These are phyloP conservation scores for Melozone crissalis DNA, from an alignment of 2,113 vertebrate species.

Conservation along the genomic window DNA sequence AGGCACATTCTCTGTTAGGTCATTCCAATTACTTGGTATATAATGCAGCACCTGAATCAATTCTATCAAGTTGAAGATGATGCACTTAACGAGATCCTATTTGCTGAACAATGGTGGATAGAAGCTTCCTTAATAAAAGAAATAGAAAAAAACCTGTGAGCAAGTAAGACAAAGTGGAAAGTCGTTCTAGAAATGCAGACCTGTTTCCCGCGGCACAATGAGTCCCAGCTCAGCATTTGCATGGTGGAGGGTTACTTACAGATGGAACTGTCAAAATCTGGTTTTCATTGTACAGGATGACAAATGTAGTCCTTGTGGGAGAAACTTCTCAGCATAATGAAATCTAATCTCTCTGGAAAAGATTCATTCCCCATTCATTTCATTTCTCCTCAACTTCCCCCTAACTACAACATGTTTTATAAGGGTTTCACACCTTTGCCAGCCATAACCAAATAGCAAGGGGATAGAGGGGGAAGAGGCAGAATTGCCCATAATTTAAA, in stretches of 20 bases:
- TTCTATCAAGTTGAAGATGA: background rate
- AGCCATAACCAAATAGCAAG: background rate
- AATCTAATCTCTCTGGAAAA: slow-evolving; percentile 23
- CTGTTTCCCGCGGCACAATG: background rate
- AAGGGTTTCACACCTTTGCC: background rate
- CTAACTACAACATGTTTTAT: background rate
- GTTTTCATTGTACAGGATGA: background rate
- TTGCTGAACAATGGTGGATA: slow-evolving; percentile 33
- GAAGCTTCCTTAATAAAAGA: slow-evolving; percentile 11
- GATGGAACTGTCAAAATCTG: slow-evolving; percentile 29
- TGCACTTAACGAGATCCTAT: background rate
- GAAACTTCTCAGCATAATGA: slow-evolving; percentile 8
- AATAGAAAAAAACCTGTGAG: background rate
- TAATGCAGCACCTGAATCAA: slow-evolving; percentile 35
- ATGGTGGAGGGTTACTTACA: background rate
- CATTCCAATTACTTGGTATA: slow-evolving; percentile 18
- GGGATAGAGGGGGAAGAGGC: background rate
- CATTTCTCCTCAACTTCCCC: background rate
- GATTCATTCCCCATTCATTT: background rate
- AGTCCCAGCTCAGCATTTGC: background rate
- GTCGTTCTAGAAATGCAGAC: background rate
- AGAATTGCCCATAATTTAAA: background rate
- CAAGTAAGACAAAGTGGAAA: slow-evolving; percentile 26
- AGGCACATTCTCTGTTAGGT: slow-evolving; percentile 5
- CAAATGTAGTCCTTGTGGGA: slow-evolving; percentile 4